Evolutionary conservation across 2,888 invertebrate species (phyloP).

Genomic region (Heliconius sara): DNA sequence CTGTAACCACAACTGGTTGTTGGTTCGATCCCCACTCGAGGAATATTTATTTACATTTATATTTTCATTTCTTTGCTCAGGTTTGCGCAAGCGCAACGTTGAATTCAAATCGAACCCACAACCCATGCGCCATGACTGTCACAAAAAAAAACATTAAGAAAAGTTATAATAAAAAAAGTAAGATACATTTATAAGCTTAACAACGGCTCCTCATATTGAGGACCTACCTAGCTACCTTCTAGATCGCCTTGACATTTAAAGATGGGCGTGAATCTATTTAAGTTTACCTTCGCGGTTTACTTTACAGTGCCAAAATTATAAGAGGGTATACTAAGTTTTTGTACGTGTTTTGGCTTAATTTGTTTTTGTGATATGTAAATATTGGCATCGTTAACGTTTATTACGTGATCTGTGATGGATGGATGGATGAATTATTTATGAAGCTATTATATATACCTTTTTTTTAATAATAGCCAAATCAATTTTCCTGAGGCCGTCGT

Average conservation of each 20-base stretch:
- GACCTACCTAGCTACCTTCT: background rate
- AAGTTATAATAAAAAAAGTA: background rate
- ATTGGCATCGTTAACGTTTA: background rate
- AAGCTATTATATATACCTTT: background rate
- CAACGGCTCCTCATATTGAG: background rate
- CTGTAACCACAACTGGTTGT: too few relatives aligned
- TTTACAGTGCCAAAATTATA: constrained; percentile 18
- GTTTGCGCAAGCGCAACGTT: too few relatives aligned
- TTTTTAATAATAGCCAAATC: background rate
- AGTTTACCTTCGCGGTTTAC: constrained; percentile 19
- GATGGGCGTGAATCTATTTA: constrained; percentile 14
- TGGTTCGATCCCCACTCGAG: too few relatives aligned
- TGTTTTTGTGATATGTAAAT: constrained; percentile 3
- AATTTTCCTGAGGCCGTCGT: too few relatives aligned
- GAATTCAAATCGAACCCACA: too few relatives aligned
- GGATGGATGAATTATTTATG: too few relatives aligned
- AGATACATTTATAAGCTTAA: background rate
- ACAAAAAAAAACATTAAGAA: too few relatives aligned
- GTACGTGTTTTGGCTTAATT: background rate
- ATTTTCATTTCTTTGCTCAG: too few relatives aligned
- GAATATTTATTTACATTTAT: too few relatives aligned
- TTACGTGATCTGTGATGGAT: background rate
- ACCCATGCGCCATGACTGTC: too few relatives aligned
- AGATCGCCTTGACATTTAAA: constrained; percentile 28
- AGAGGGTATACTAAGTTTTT: background rate